These are phyloP conservation scores for Silurus lanzhouensis DNA, from an alignment of 2,797 vertebrate species.

Conservation along the genomic window DNA sequence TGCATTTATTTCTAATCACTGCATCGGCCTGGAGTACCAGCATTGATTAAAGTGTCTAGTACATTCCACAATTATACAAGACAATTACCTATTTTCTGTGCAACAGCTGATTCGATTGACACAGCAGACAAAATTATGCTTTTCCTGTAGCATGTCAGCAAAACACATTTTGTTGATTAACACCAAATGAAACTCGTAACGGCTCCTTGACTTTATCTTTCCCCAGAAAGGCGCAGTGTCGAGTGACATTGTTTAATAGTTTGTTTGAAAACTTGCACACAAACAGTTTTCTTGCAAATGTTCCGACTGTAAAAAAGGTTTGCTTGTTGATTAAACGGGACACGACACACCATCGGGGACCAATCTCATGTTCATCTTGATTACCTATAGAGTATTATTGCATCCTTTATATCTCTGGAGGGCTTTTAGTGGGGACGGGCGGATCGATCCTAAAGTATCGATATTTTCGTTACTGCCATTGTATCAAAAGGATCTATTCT, in stretches of 20 bases:
- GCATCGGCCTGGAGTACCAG: not conserved
- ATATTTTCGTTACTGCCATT: too few relatives aligned
- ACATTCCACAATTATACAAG: not conserved
- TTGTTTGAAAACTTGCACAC: too few relatives aligned
- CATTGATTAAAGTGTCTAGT: not conserved
- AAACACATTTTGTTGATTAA: not conserved
- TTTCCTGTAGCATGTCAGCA: not conserved
- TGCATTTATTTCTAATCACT: not conserved
- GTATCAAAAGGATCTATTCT: too few relatives aligned
- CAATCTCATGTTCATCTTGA: too few relatives aligned
- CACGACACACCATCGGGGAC: too few relatives aligned
- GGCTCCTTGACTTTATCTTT: not conserved
- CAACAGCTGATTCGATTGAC: not conserved
- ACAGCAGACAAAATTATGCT: not conserved
- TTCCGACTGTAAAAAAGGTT: too few relatives aligned
- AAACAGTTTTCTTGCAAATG: too few relatives aligned
- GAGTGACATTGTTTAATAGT: not conserved
- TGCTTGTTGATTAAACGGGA: too few relatives aligned
- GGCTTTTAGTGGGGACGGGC: too few relatives aligned
- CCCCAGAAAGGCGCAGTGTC: not conserved
- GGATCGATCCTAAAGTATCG: too few relatives aligned
- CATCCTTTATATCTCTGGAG: too few relatives aligned
- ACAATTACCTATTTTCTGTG: not conserved
- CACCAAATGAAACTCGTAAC: not conserved
- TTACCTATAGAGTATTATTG: too few relatives aligned